phyloP scores from a whole-genome alignment of 2,797 vertebrate genomes.

The Triplophysa bombifrons region DNA sequence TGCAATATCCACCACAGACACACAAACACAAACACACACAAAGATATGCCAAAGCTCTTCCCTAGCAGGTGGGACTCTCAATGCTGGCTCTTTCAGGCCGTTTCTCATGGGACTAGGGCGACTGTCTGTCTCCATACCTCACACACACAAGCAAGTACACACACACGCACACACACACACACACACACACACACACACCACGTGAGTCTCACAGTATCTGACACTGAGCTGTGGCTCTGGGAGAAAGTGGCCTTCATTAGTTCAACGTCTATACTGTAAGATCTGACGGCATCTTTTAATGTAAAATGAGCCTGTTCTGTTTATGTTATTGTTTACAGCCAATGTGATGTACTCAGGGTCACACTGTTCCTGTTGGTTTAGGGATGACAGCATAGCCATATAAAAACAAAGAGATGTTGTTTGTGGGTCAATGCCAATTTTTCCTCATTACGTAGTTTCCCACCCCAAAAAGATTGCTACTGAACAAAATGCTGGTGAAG shows the following conservation, averaged over 20 bases:
- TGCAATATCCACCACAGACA: conserved; percentile 40
- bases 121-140: conserved; percentile 48
- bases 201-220: conserved; percentile 45
- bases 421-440: conserved; percentile 25
- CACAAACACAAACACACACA: conserved; percentile 16
- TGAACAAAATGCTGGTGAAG: not conserved
- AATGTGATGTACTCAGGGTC: conserved; percentile 9
- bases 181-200: conserved; percentile 14
- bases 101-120: conserved; percentile 51
- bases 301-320: conserved; percentile 37
- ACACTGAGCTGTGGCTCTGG: conserved; percentile 33
- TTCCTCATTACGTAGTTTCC: conserved; percentile 1
- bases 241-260: conserved; percentile 51
- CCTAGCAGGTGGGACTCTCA: conserved; percentile 60
- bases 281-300: conserved; percentile 23
- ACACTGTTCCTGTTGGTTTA: conserved; percentile 26
- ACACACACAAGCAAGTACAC: not conserved
- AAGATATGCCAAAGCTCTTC: conserved; percentile 53
- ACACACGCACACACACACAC: not conserved
- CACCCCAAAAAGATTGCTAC: not conserved
- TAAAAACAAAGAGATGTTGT: not conserved
- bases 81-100: conserved; percentile 54
- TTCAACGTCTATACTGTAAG: conserved; percentile 20
- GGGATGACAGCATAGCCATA: not conserved
- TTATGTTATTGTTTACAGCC: conserved; percentile 40